Evolutionary conservation across 2,797 vertebrate genomes (phyloP).

Genomic region (Toxotes lorentzi): DNA sequence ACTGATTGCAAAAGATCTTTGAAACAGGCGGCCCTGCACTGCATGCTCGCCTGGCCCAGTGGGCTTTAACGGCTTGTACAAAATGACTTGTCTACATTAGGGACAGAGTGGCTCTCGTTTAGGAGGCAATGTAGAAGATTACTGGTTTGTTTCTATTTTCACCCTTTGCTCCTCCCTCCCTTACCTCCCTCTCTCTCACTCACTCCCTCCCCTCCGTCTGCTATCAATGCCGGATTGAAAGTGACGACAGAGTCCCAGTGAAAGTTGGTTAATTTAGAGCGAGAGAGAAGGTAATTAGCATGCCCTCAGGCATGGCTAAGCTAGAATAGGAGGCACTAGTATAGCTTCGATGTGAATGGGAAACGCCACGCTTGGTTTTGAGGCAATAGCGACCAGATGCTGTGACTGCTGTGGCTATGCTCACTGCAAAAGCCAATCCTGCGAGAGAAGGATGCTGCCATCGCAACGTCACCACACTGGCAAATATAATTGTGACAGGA

Average conservation of each 20-base stretch:
- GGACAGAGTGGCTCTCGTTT: slow-evolving; percentile 88
- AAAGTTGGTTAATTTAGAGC: slow-evolving; percentile 97
- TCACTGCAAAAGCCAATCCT: slow-evolving; percentile 87
- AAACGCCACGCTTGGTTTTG: slow-evolving; percentile 63
- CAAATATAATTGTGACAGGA: slow-evolving; percentile 74
- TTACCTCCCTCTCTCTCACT: slow-evolving; percentile 50
- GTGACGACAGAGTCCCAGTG: slow-evolving; percentile 93
- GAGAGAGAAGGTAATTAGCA: slow-evolving; percentile 97
- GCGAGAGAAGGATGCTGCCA: slow-evolving; percentile 67
- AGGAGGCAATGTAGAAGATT: slow-evolving; percentile 90
- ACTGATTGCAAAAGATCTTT: slow-evolving; percentile 94
- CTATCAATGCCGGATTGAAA: slow-evolving; percentile 87
- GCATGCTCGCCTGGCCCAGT: slow-evolving; percentile 83
- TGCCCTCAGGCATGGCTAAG: slow-evolving; percentile 90
- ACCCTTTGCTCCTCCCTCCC: slow-evolving; percentile 70
- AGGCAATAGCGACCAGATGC: slow-evolving; percentile 72
- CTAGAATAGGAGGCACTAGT: slow-evolving; percentile 76
- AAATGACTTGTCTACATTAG: slow-evolving; percentile 87
- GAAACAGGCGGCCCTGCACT: slow-evolving; percentile 86
- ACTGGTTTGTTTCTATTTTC: slow-evolving; percentile 93
- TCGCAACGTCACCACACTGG: slow-evolving; percentile 83
- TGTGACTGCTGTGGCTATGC: slow-evolving; percentile 58
- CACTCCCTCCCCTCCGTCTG: slow-evolving; percentile 71
- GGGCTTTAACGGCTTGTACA: slow-evolving; percentile 85
- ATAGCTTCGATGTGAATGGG: slow-evolving; percentile 70